These are phyloP conservation scores for Eulithis testata DNA, from an alignment of 2,888 invertebrate species.

Conservation along the genomic window DNA sequence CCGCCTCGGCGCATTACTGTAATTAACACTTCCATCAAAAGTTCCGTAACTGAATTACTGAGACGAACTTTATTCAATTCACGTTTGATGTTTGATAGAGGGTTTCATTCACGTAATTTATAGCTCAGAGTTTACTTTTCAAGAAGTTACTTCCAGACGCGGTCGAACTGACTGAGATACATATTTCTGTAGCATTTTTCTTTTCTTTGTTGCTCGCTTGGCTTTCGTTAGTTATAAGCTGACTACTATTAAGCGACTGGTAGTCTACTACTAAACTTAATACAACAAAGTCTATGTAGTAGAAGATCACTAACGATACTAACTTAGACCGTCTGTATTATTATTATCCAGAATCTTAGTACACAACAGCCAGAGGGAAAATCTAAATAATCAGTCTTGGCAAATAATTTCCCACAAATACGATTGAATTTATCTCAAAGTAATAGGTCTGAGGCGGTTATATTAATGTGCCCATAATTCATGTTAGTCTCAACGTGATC, in stretches of 20 bases:
- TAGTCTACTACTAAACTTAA: too few relatives aligned
- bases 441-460: constrained; percentile 23
- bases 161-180: background rate
- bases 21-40: constrained; percentile 26
- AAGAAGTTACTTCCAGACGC: background rate
- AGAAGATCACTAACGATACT: too few relatives aligned
- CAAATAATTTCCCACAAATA: constrained; percentile 24
- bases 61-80: constrained; percentile 24
- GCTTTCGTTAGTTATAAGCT: too few relatives aligned
- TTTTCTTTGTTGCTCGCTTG: background rate
- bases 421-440: constrained; percentile 28
- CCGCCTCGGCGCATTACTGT: constrained; percentile 21
- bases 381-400: constrained; percentile 22
- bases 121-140: constrained; percentile 2
- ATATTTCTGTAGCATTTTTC: background rate
- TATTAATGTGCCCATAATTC: constrained; percentile 27
- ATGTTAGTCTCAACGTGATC: constrained; percentile 25
- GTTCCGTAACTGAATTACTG: constrained; percentile 24
- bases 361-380: background rate
- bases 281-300: too few relatives aligned
- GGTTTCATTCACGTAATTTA: background rate
- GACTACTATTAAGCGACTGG: too few relatives aligned
- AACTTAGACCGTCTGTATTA: background rate
- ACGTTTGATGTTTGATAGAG: constrained; percentile 23
- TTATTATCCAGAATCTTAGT: background rate